Evolutionary conservation across 2,888 invertebrate species (phyloP).

Genomic region (Drosophila birchii): DNA sequence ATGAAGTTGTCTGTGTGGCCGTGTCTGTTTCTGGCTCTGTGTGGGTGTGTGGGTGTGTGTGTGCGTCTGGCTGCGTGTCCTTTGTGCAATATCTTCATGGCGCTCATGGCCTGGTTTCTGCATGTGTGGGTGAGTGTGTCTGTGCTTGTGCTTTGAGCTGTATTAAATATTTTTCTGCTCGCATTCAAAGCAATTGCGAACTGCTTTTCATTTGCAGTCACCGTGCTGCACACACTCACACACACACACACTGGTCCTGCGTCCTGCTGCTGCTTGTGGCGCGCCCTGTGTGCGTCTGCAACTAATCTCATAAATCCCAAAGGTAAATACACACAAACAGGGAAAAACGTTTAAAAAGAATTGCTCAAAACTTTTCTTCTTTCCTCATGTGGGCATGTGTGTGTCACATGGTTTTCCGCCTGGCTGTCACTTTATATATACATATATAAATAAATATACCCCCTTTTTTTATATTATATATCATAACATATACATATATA

Average conservation of each 20-base stretch:
- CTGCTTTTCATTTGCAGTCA: conserved; percentile 71
- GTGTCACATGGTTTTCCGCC: conserved; percentile 41
- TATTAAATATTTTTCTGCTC: conserved; percentile 68
- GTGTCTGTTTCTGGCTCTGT: conserved; percentile 9
- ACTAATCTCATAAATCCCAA: conserved; percentile 78
- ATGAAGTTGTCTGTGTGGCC: conserved; percentile 46
- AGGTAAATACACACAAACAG: conserved; percentile 74
- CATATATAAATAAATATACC: conserved; percentile 28
- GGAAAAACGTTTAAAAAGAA: conserved; percentile 73
- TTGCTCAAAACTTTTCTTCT: conserved; percentile 60
- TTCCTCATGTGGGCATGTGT: conserved; percentile 9
- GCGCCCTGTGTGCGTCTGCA: conserved; percentile 48
- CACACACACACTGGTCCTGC: conserved; percentile 10
- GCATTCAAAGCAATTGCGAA: conserved; percentile 64
- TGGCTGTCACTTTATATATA: conserved; percentile 34
- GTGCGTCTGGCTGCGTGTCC: conserved; percentile 26
- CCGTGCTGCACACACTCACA: conserved; percentile 30
- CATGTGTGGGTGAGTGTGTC: neutral
- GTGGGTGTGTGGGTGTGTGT: conserved; percentile 6
- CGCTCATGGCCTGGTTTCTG: conserved; percentile 4
- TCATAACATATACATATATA: neutral
- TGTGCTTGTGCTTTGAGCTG: conserved; percentile 59
- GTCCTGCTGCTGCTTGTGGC: neutral
- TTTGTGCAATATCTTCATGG: conserved; percentile 1
- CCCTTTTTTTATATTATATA: neutral